Conservation (phyloP, 2,113 vertebrate species). For the Nothocercus julius region DNA sequence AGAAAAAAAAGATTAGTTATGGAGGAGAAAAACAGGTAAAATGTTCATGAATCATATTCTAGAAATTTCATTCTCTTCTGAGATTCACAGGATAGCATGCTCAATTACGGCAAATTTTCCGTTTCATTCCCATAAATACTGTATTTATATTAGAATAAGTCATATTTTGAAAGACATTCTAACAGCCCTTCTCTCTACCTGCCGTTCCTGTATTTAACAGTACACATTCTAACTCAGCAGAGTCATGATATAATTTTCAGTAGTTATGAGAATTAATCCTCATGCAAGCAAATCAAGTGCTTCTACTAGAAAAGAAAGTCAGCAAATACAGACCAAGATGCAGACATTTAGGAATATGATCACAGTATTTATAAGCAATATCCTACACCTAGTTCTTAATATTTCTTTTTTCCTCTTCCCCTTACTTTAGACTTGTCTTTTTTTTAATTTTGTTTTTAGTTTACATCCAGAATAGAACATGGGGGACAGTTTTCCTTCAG, state of each 20-base stretch:
- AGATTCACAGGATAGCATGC: background rate
- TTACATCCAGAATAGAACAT: background rate
- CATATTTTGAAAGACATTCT: background rate
- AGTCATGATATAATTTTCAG: background rate
- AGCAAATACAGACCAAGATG: background rate
- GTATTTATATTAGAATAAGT: background rate
- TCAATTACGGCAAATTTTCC: background rate
- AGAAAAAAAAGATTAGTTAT: background rate
- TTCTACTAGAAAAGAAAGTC: background rate
- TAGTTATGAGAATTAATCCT: background rate
- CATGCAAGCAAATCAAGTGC: background rate
- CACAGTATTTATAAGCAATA: background rate
- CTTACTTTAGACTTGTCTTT: background rate
- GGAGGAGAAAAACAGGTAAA: background rate
- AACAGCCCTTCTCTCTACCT: background rate
- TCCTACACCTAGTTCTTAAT: background rate
- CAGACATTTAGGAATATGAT: background rate
- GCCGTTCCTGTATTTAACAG: background rate
- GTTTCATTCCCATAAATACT: background rate
- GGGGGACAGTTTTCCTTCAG: background rate
- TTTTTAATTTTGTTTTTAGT: background rate
- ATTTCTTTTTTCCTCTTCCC: background rate
- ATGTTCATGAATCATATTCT: background rate
- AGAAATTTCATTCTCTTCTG: background rate
- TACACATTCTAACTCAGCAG: background rate